phyloP scores from a whole-genome alignment of 2,113 vertebrate species.

The Dolichallabes microphthalmus region DNA sequence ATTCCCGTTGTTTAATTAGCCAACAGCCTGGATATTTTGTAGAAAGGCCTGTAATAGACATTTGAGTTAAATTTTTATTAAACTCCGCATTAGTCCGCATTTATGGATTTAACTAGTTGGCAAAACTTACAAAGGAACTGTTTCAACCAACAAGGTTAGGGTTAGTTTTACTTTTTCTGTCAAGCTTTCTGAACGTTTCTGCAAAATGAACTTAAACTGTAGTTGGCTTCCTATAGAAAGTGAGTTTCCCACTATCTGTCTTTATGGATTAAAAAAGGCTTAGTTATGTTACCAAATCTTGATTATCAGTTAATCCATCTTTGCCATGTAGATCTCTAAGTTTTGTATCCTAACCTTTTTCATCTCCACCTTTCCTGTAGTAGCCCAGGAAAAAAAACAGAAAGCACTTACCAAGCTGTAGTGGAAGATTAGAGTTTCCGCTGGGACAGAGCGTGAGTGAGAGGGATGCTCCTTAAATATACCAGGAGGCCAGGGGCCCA shows the following conservation, averaged over 20 bases:
- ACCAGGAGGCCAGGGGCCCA: conserved; percentile 48
- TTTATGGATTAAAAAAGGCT: neutral
- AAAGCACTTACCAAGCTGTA: conserved; percentile 74
- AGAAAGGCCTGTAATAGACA: neutral
- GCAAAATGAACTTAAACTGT: neutral
- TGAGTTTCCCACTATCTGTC: neutral
- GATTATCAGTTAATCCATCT: neutral
- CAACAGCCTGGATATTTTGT: neutral
- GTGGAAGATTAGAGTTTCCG: conserved; percentile 73
- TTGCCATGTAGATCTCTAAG: neutral
- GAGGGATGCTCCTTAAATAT: conserved; percentile 73
- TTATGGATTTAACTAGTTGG: too few relatives aligned
- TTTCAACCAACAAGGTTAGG: neutral
- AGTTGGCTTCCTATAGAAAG: neutral
- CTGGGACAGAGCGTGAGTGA: conserved; percentile 70
- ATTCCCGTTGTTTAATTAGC: neutral
- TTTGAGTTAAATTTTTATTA: neutral
- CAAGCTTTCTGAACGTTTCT: neutral
- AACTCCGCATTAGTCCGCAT: too few relatives aligned
- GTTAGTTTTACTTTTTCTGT: neutral
- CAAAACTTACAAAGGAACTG: neutral
- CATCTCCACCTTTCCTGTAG: neutral
- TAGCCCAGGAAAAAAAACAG: conserved; percentile 34
- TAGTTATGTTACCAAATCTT: neutral
- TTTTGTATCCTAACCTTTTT: conserved; percentile 11